Evolutionary conservation across 2,113 vertebrate genomes (phyloP).

Genomic region (Cebidichthys violaceus): DNA sequence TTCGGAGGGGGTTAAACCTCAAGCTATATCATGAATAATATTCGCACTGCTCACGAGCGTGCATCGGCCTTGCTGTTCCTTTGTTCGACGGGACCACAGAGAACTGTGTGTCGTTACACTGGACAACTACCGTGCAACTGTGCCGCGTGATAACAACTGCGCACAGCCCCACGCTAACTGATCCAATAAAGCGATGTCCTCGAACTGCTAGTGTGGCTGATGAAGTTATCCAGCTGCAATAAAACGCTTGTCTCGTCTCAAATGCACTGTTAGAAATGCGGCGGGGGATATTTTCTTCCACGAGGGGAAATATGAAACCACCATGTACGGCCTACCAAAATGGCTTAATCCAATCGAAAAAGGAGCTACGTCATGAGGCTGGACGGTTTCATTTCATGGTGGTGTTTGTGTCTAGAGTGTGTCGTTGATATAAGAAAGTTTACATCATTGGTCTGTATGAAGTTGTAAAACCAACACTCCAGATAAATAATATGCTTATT

Average conservation of each 20-base stretch:
- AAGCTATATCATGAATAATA: neutral
- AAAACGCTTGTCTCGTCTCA: neutral
- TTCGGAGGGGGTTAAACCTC: neutral
- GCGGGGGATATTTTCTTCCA: slow-evolving; percentile 24
- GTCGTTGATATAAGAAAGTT: neutral
- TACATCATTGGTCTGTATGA: fast-evolving
- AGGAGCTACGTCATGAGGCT: slow-evolving; percentile 76
- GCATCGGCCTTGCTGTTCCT: slow-evolving; percentile 58
- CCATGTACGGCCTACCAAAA: slow-evolving; percentile 64
- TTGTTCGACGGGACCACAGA: slow-evolving; percentile 68
- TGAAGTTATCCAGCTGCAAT: neutral
- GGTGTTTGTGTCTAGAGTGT: neutral
- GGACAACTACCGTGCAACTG: slow-evolving; percentile 48
- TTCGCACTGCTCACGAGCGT: neutral
- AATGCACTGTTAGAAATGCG: neutral
- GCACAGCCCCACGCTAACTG: slow-evolving; percentile 2
- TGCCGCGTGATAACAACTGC: slow-evolving; percentile 46
- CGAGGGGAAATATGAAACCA: slow-evolving; percentile 44
- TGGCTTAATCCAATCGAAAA: slow-evolving; percentile 64
- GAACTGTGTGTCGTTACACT: slow-evolving; percentile 63
- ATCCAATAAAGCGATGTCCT: neutral
- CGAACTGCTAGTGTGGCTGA: neutral
- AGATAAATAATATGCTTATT: fast-evolving
- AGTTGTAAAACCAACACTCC: fast-evolving
- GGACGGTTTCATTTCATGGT: slow-evolving; percentile 26